Percentiles rank a stretch among this genome's conserved stretches.
Conservation (phyloP, 2,797 vertebrate species). For the Antrozous pallidus region DNA sequence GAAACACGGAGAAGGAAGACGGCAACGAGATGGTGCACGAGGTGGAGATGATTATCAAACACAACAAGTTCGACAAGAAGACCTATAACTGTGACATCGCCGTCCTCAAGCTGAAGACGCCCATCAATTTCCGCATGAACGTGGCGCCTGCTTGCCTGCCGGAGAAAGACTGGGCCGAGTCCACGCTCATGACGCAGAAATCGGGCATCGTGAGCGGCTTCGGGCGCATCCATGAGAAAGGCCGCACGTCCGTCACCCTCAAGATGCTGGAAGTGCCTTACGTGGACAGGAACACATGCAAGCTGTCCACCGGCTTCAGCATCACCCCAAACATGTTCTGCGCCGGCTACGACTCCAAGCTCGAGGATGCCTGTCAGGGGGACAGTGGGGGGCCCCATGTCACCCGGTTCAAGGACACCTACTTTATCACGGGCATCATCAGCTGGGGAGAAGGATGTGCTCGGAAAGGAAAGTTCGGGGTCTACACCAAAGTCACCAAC, state of each 20-base stretch:
- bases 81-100: constrained; percentile 95
- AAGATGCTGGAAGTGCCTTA: constrained; percentile 90
- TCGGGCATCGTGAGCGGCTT: constrained; percentile 91
- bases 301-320: constrained; percentile 86
- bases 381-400: constrained; percentile 97
- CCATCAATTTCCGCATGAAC: constrained; percentile 86
- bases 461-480: constrained; percentile 89
- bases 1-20: constrained; percentile 80
- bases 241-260: constrained; percentile 82
- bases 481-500: constrained; percentile 94
- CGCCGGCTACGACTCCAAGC: constrained; percentile 87
- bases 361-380: constrained; percentile 93
- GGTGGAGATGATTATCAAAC: constrained; percentile 84
- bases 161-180: constrained; percentile 88
- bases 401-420: constrained; percentile 86
- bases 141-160: constrained; percentile 92
- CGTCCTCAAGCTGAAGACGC: constrained; percentile 87
- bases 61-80: constrained; percentile 80
- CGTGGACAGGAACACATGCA: constrained; percentile 87
- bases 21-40: constrained; percentile 79
- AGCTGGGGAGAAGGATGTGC: constrained; percentile 98
- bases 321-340: constrained; percentile 94
- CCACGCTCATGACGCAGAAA: constrained; percentile 87
- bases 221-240: constrained; percentile 87
- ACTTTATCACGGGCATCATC: constrained; percentile 92